phyloP scores from a whole-genome alignment of 2,888 invertebrate genomes.

The Lamproptera curius region DNA sequence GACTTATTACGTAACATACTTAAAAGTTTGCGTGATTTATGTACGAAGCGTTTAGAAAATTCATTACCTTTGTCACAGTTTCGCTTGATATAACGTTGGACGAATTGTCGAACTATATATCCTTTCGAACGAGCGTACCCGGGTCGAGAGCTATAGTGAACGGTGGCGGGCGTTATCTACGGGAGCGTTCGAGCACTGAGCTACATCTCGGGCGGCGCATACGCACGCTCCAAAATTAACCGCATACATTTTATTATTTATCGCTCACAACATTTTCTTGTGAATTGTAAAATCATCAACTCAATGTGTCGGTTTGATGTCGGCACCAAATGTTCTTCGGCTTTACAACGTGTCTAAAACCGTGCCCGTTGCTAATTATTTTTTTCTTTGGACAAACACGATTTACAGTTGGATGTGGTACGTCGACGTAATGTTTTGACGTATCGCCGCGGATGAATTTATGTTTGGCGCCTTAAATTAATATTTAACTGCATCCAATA shows the following conservation, averaged over 20 bases:
- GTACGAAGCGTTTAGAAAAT: too few species aligned
- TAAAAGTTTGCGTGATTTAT: too few species aligned
- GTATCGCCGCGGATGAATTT: slow-evolving; percentile 10
- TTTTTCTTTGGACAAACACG: slow-evolving; percentile 26
- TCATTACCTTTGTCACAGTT: slow-evolving; percentile 2
- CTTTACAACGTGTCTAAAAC: slow-evolving; percentile 43
- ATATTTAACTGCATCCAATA: too few species aligned
- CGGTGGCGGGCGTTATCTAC: slow-evolving; percentile 32
- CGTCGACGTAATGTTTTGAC: slow-evolving; percentile 2
- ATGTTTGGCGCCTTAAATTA: background rate
- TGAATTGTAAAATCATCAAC: slow-evolving; percentile 53
- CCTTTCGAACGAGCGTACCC: too few species aligned
- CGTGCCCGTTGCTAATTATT: slow-evolving; percentile 28
- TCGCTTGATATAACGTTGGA: background rate
- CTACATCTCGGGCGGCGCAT: slow-evolving; percentile 28
- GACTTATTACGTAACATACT: slow-evolving; percentile 1
- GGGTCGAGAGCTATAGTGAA: slow-evolving; percentile 21
- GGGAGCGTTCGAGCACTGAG: slow-evolving; percentile 33
- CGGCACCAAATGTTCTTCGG: slow-evolving; percentile 48
- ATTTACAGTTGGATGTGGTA: background rate
- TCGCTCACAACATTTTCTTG: slow-evolving; percentile 50
- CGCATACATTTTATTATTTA: slow-evolving; percentile 62
- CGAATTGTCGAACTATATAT: background rate
- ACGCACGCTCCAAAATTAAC: slow-evolving; percentile 42
- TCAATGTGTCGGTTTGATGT: slow-evolving; percentile 31